phyloP scores from a whole-genome alignment of 1,140 invertebrate genomes.

The Tribolium madens region DNA sequence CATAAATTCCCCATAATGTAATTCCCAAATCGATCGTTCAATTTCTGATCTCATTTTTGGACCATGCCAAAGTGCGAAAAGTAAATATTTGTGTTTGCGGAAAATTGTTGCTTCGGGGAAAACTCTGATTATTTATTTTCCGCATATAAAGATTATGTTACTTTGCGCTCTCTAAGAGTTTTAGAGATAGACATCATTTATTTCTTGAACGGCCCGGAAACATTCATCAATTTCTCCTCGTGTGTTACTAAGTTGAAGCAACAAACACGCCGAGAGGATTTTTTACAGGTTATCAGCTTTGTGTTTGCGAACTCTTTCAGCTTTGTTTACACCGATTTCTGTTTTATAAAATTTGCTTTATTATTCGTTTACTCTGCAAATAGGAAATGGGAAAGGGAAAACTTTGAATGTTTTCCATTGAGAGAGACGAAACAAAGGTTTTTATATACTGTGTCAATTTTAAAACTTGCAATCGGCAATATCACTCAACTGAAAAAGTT shows the following conservation, averaged over 20 bases:
- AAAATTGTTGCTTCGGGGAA: slow-evolving; percentile 7
- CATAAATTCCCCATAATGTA: slow-evolving; percentile 35
- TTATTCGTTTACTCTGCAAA: neutral
- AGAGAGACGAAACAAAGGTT: neutral
- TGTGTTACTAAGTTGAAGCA: neutral
- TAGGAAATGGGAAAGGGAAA: neutral
- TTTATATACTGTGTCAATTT: no score
- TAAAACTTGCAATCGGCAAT: no score
- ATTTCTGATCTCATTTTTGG: no score
- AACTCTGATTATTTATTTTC: slow-evolving; percentile 44
- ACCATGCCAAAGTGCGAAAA: neutral
- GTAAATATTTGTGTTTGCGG: slow-evolving; percentile 36
- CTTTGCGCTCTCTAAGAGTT: slow-evolving; percentile 17
- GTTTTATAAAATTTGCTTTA: neutral
- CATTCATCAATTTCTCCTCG: slow-evolving; percentile 23
- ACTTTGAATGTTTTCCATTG: neutral
- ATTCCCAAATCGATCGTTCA: slow-evolving; percentile 6
- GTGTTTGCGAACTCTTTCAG: neutral
- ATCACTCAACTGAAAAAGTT: no score
- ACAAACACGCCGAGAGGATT: slow-evolving; percentile 5
- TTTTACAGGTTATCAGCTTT: slow-evolving; percentile 14
- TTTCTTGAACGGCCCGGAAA: slow-evolving; percentile 35
- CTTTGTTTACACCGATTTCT: neutral
- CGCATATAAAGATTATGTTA: slow-evolving; percentile 40
- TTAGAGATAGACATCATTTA: slow-evolving; percentile 45